Conservation (phyloP, 1,140 invertebrate species). For the Nephila pilipes region DNA sequence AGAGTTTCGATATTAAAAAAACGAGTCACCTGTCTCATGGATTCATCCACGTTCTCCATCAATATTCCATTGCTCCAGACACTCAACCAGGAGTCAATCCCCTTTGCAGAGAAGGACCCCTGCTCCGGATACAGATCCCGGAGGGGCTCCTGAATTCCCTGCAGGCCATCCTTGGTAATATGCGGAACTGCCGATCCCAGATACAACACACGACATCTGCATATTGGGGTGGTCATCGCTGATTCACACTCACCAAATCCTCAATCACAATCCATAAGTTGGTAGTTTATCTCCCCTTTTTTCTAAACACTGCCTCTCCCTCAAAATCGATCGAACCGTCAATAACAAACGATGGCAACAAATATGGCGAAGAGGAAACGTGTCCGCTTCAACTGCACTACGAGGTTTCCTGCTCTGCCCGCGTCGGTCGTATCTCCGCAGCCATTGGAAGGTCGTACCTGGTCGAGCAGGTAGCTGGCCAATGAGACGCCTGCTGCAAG, state of each 20-base stretch:
- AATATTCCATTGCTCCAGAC: constrained; percentile 98
- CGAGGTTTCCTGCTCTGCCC: constrained; percentile 57
- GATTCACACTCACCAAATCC: background rate
- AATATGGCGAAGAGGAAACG: constrained; percentile 68
- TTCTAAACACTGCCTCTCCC: background rate
- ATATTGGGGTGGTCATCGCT: constrained; percentile 90
- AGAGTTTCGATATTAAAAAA: constrained; percentile 98
- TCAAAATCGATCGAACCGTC: constrained; percentile 6
- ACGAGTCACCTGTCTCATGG: constrained; percentile 94
- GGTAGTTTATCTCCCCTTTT: background rate
- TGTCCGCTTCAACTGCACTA: constrained; percentile 33
- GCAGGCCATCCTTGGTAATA: constrained; percentile 97
- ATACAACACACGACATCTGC: constrained; percentile 98
- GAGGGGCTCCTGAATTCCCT: constrained; percentile 98
- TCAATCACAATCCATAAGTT: constrained; percentile 61
- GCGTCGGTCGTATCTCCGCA: background rate
- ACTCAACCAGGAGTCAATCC: constrained; percentile 98
- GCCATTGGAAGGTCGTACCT: constrained; percentile 32
- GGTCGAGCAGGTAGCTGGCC: constrained; percentile 67
- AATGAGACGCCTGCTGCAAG: constrained; percentile 63
- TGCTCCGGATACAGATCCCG: constrained; percentile 97
- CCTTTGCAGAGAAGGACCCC: constrained; percentile 88
- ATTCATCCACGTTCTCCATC: constrained; percentile 97
- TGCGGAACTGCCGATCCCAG: constrained; percentile 98
- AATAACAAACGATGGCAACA: constrained; percentile 6